Evolutionary conservation across 2,113 vertebrate genomes (phyloP).

Genomic region (Marcusenius ussheri): DNA sequence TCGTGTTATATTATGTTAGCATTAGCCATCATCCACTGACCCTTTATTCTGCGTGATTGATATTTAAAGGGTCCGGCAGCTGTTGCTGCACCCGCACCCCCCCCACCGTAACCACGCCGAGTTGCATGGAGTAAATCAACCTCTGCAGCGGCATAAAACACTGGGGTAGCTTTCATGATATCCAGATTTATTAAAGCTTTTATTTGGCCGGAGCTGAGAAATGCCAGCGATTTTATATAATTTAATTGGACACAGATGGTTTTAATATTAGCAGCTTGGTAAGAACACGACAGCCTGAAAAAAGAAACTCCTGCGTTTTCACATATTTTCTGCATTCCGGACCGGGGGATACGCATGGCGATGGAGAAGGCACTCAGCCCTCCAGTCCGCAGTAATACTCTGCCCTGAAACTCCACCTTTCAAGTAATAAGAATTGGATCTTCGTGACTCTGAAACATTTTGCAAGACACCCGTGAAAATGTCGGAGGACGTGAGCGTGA

Average conservation of each 20-base stretch:
- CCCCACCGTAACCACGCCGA: constrained; percentile 29
- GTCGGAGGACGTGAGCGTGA: neutral
- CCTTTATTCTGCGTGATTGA: constrained; percentile 26
- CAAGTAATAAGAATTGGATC: constrained; percentile 42
- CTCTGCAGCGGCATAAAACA: constrained; percentile 30
- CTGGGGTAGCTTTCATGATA: constrained; percentile 24
- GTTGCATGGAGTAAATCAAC: constrained; percentile 41
- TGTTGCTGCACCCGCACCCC: neutral
- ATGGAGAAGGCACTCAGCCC: constrained; percentile 42
- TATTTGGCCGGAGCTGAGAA: constrained; percentile 40
- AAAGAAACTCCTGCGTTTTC: constrained; percentile 38
- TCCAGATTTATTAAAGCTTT: constrained; percentile 45
- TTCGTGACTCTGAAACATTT: constrained; percentile 33
- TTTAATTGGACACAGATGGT: constrained; percentile 47
- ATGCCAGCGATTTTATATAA: constrained; percentile 46
- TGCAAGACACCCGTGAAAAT: constrained; percentile 38
- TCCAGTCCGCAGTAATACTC: neutral
- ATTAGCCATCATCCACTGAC: neutral
- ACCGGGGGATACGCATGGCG: constrained; percentile 40
- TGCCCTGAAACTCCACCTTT: constrained; percentile 43
- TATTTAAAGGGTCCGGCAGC: neutral
- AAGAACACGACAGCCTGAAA: constrained; percentile 43
- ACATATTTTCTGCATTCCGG: constrained; percentile 41
- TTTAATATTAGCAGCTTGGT: constrained; percentile 45
- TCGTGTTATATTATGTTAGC: neutral